Evolutionary conservation across 2,888 invertebrate genomes (phyloP), one percentile per base, ranked within the genome.

Genomic region (Caenorhabditis uteleia): DNA sequence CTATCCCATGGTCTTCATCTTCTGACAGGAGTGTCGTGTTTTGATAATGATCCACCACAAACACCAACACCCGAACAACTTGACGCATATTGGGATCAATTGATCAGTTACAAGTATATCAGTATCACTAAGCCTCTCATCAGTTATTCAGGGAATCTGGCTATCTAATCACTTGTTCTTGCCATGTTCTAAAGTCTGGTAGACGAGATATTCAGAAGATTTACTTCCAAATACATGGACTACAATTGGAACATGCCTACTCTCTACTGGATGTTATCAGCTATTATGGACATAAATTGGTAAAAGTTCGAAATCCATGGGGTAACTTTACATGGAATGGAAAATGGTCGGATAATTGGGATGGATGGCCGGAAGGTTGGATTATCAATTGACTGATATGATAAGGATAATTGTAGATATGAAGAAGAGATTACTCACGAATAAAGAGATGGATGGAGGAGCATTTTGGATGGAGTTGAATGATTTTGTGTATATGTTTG

Each of bases 401-500:
- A n/a, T n/a, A n/a, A n/a, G n/a, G n/a, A n/a, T n/a, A n/a, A n/a
- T n/a, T n/a, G n/a, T n/a, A n/a, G n/a, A n/a, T n/a, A 43, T 58
- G 54, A 51, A 47, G 27, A 44, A 58, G 8, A 40, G 3, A 31
- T 51, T 43, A 10, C 48, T 25, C 2, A 47, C 21, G 2, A 31
- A 20, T 4, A 29, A 55, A 21, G 25, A 29, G 21, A 50, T 58
- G 6, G 60, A 53, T n/a, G 91, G 95, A 78, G 97, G 95, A 8
- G 92, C 95, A 4, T 97, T 97, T 86, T 97, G 97, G 97, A 95
- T 97, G 84, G 91, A 93, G 23, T 94, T 95, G 83, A 90, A 91
- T 74, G 95, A 95, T 91, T 95, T 69, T 87, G 93, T 67, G 84
- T 89, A 89, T 80, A 91, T 93, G 85, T 98, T 97, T 86, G 95